Percentiles rank a stretch among this genome's conserved stretches.
Conservation (phyloP, 2,113 vertebrate genomes). For the Cairina moschata region DNA sequence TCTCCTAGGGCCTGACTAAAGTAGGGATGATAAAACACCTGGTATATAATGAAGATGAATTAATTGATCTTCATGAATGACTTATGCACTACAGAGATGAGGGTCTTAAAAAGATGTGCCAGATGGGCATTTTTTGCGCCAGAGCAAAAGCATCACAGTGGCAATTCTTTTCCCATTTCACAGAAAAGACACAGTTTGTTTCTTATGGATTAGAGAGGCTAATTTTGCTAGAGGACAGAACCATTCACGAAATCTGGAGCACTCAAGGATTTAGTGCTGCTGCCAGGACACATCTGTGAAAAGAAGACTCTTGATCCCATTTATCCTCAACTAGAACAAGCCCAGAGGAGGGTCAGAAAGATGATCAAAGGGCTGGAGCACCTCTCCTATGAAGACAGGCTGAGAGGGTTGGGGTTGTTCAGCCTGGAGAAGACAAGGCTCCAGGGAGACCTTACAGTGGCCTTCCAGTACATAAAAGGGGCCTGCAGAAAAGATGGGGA, state of each 20-base stretch:
- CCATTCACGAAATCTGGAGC: not conserved
- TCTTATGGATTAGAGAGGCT: not conserved
- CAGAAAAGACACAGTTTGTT: not conserved
- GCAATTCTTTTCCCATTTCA: not conserved
- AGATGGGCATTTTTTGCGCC: not conserved
- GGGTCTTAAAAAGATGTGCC: not conserved
- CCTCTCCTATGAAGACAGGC: too few species aligned
- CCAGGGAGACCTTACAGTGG: too few species aligned
- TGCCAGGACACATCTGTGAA: not conserved
- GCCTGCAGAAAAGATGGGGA: too few species aligned
- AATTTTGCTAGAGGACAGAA: not conserved
- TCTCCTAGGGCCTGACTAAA: not conserved
- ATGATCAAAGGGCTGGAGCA: too few species aligned
- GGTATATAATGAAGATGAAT: not conserved
- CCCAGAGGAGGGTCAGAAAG: too few species aligned
- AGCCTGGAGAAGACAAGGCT: too few species aligned
- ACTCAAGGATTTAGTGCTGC: not conserved
- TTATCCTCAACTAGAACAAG: not conserved
- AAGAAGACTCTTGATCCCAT: not conserved
- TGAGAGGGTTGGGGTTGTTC: too few species aligned
- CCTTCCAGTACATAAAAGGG: too few species aligned
- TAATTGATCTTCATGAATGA: slow-evolving; percentile 15
- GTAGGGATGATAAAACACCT: not conserved
- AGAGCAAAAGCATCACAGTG: not conserved
- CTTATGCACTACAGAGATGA: not conserved